Evolutionary conservation across 2,797 vertebrate species (phyloP).

Genomic region (Lycodopsis pacificus): DNA sequence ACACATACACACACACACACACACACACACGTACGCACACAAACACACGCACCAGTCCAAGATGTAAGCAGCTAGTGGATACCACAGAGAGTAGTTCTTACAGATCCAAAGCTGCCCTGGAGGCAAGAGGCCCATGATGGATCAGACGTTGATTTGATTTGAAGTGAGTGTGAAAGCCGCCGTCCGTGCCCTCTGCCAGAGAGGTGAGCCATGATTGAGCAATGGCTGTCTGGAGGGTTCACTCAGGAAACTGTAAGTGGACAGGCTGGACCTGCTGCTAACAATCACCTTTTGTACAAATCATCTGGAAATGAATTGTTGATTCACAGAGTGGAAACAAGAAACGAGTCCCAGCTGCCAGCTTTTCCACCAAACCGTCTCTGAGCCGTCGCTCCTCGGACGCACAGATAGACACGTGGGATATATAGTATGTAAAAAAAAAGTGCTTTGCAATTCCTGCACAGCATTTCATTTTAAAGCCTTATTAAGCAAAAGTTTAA

Average conservation of each 20-base stretch:
- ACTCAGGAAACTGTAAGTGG: constrained; percentile 77
- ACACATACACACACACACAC: constrained; percentile 41
- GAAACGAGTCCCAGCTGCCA: constrained; percentile 50
- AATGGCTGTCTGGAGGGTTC: constrained; percentile 80
- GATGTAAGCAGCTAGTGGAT: constrained; percentile 66
- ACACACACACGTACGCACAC: constrained; percentile 40
- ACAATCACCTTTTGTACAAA: constrained; percentile 80
- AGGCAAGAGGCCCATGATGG: constrained; percentile 82
- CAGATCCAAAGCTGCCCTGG: constrained; percentile 72
- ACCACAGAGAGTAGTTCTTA: constrained; percentile 69
- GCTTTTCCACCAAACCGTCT: constrained; percentile 8
- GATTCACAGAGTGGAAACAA: constrained; percentile 59
- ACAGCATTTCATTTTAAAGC: constrained; percentile 7
- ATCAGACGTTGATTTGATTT: constrained; percentile 88
- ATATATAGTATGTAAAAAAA: not conserved
- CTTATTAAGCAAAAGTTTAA: not conserved
- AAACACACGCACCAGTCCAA: constrained; percentile 52
- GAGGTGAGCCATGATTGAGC: constrained; percentile 79
- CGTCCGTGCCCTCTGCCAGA: constrained; percentile 75
- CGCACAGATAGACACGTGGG: not conserved
- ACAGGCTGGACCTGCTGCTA: constrained; percentile 66
- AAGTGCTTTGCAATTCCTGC: not conserved
- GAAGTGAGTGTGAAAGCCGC: constrained; percentile 79
- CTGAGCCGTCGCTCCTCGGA: constrained; percentile 21
- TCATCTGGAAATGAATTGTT: constrained; percentile 73